Evolutionary conservation across 2,797 vertebrate species (phyloP).

Genomic region (Mus caroli): DNA sequence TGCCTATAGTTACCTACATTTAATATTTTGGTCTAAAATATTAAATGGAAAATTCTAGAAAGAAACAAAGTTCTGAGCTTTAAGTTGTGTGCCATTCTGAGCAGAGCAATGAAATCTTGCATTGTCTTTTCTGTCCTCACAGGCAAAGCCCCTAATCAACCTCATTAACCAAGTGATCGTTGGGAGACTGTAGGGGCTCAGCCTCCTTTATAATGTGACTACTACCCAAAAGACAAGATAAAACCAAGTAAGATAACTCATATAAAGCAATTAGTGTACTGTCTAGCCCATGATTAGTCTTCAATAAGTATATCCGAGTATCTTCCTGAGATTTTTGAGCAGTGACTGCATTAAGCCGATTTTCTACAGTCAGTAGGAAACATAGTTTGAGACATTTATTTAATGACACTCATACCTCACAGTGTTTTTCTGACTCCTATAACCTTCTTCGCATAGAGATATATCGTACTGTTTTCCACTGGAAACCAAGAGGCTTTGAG

Average conservation of each 20-base stretch:
- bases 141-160: not conserved
- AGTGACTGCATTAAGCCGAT: not conserved
- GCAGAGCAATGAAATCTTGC: not conserved
- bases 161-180: not conserved
- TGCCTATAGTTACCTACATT: not conserved
- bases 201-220: not conserved
- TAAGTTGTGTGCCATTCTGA: not conserved
- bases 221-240: slow-evolving; percentile 14
- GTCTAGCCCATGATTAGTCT: not conserved
- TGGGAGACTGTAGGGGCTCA: not conserved
- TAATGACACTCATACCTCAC: not conserved
- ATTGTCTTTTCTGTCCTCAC: not conserved
- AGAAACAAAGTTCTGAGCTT: not conserved
- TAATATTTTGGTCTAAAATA: not conserved
- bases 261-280: slow-evolving; percentile 3
- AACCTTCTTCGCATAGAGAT: not conserved
- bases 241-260: slow-evolving; percentile 33
- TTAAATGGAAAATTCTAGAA: not conserved
- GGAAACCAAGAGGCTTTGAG: slow-evolving; percentile 30
- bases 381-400: not conserved
- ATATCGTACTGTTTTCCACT: not conserved
- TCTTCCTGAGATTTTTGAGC: not conserved
- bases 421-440: not conserved
- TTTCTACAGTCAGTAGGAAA: not conserved
- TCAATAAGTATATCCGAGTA: not conserved